phyloP scores from a whole-genome alignment of 2,888 invertebrate genomes.

The Apamea epomidion region DNA sequence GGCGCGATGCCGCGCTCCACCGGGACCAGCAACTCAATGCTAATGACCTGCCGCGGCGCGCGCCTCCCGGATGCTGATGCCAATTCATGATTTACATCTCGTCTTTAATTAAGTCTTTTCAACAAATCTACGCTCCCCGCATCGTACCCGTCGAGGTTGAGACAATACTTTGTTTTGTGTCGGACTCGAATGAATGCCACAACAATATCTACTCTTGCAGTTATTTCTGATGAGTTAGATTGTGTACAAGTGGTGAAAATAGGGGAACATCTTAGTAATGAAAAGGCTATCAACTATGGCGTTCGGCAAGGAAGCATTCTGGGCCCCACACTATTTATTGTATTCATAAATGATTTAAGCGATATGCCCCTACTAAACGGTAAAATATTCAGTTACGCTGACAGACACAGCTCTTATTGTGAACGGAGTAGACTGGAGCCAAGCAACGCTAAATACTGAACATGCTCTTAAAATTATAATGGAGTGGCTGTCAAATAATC shows the following conservation, averaged over 20 bases:
- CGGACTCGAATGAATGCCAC: neutral
- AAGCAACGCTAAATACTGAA: neutral
- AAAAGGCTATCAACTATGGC: no score
- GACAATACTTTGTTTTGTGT: neutral
- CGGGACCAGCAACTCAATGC: slow-evolving; percentile 13
- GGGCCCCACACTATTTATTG: neutral
- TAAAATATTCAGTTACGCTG: neutral
- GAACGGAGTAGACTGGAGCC: neutral
- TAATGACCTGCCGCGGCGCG: neutral
- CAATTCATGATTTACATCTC: neutral
- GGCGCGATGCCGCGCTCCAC: neutral
- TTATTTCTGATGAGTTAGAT: neutral
- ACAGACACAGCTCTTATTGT: neutral
- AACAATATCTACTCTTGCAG: neutral
- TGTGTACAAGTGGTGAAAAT: no score
- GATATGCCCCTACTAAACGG: neutral
- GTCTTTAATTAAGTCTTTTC: slow-evolving; percentile 8
- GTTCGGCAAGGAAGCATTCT: neutral
- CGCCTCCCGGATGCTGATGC: neutral
- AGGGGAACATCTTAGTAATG: no score
- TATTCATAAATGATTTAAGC: neutral
- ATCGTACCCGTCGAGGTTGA: neutral
- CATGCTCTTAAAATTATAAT: neutral
- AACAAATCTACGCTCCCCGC: neutral
- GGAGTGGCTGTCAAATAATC: neutral